Percentiles rank a stretch among this genome's conserved stretches.
These are phyloP conservation scores for Tokudaia muenninki DNA, from an alignment of 2,797 vertebrate species.

Conservation along the genomic window DNA sequence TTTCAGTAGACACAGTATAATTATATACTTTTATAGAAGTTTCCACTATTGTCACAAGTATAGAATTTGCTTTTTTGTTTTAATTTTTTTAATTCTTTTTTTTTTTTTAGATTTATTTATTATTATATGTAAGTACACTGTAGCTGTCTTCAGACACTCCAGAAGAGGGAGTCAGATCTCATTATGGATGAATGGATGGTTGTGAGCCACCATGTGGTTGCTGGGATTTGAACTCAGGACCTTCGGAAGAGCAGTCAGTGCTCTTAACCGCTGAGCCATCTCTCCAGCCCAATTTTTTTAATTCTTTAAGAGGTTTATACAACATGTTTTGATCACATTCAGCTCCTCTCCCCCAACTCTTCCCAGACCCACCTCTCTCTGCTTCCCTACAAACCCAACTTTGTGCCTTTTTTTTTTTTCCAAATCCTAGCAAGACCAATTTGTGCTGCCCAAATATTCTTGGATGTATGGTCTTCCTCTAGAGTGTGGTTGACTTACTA, in stretches of 20 bases:
- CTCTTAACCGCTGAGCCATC: no score
- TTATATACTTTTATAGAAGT: constrained; percentile 31
- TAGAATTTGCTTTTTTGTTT: neutral
- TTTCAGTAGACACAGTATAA: neutral
- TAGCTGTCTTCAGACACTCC: no score
- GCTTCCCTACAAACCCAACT: neutral
- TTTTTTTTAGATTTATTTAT: no score
- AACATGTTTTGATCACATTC: neutral
- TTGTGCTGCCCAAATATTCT: neutral
- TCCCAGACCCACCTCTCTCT: neutral
- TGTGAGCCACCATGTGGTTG: no score
- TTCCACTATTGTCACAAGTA: constrained; percentile 29
- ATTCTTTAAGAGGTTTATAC: neutral
- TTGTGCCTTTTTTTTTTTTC: neutral
- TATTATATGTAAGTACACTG: no score
- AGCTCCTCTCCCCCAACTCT: neutral
- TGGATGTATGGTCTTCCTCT: neutral
- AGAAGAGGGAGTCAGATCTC: no score
- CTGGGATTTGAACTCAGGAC: no score
- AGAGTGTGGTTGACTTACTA: neutral
- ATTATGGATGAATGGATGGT: no score
- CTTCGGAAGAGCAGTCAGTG: no score
- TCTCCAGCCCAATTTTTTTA: no score
- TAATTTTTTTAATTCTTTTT: neutral
- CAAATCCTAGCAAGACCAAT: neutral